Conservation (phyloP, 1,140 invertebrate genomes). For the Drosophila kanapiae region DNA sequence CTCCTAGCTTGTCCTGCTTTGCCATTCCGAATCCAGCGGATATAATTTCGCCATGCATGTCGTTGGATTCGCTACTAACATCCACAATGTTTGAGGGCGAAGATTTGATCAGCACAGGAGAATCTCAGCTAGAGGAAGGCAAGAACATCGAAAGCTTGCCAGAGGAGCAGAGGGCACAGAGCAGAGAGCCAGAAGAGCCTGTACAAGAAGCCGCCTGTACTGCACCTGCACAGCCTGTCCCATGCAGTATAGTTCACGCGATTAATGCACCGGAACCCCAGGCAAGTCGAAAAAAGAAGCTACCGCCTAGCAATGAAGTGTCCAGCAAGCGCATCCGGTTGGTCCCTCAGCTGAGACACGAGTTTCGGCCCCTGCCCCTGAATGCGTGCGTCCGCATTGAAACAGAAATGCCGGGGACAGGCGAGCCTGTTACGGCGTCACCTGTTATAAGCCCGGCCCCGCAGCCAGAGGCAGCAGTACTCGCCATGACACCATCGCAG, state of each 20-base stretch:
- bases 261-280: background rate
- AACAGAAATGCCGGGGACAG: too few relatives aligned
- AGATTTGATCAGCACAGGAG: too few relatives aligned
- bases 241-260: background rate
- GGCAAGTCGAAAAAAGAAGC: background rate
- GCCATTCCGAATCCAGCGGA: background rate
- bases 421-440: too few relatives aligned
- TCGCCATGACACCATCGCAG: constrained; percentile 45
- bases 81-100: background rate
- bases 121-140: too few relatives aligned
- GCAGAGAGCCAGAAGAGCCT: too few relatives aligned
- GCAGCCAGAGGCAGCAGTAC: background rate
- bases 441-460: background rate
- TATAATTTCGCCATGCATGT: background rate
- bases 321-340: constrained; percentile 37
- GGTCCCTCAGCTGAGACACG: constrained; percentile 61
- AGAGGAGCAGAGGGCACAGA: too few relatives aligned
- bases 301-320: background rate
- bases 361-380: constrained; percentile 54
- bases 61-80: background rate
- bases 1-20: constrained; percentile 20
- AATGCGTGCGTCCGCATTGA: constrained; percentile 19
- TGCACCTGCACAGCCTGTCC: background rate
- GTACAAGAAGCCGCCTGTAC: too few relatives aligned
- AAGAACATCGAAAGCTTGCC: too few relatives aligned